Conservation (phyloP, 2,113 vertebrate species). For the Lagenorhynchus albirostris region DNA sequence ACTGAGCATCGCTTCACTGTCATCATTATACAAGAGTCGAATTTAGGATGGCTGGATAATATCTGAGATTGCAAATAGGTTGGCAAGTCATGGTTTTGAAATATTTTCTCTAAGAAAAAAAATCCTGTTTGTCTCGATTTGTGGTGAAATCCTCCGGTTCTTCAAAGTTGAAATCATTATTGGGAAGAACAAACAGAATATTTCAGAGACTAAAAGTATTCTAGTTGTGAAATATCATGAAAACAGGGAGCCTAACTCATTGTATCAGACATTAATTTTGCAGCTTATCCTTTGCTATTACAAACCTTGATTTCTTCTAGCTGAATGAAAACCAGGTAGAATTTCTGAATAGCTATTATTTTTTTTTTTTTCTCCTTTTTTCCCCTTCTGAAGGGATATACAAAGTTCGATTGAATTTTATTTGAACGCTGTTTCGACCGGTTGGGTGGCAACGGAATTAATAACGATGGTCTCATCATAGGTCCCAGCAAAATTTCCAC, state of each 20-base stretch:
- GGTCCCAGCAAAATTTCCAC: background rate
- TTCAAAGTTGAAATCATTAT: background rate
- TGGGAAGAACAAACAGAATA: background rate
- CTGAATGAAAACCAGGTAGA: background rate
- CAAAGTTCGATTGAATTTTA: background rate
- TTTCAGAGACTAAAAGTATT: rapidly evolving
- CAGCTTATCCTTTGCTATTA: background rate
- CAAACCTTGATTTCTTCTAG: background rate
- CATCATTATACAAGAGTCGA: background rate
- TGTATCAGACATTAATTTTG: background rate
- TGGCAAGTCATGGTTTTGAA: background rate
- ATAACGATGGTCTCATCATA: background rate
- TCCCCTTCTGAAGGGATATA: background rate
- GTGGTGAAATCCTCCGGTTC: background rate
- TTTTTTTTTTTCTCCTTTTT: background rate
- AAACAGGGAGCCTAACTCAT: background rate
- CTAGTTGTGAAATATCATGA: background rate
- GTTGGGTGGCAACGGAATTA: background rate
- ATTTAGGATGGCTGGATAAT: background rate
- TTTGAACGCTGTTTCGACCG: background rate
- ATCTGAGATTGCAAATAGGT: background rate
- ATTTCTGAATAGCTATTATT: background rate
- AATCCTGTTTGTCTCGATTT: background rate
- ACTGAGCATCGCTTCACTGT: background rate
- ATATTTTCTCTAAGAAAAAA: background rate